Evolutionary conservation across 2,113 vertebrate genomes (phyloP).

Genomic region (Aphyosemion australe): DNA sequence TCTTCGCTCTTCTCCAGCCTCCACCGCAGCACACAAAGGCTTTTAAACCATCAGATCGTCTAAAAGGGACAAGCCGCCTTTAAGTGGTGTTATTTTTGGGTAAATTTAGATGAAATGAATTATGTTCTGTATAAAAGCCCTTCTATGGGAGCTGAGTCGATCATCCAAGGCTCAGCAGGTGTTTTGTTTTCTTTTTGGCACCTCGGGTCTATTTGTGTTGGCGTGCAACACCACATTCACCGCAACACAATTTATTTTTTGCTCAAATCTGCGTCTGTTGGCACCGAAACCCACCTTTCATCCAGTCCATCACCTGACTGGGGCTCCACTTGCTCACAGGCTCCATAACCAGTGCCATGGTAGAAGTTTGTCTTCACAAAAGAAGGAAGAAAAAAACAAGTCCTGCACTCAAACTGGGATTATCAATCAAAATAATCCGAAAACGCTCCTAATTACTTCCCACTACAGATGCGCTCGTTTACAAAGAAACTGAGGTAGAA

Average conservation of each 20-base stretch:
- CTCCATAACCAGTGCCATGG: conserved; percentile 83
- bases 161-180: conserved; percentile 68
- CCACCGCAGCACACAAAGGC: conserved; percentile 54
- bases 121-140: conserved; percentile 8
- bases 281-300: conserved; percentile 75
- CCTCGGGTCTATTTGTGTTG: conserved; percentile 16
- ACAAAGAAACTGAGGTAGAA: conserved; percentile 43
- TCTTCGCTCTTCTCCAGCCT: not conserved
- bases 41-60: conserved; percentile 15
- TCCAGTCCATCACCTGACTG: conserved; percentile 82
- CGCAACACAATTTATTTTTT: not conserved
- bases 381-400: conserved; percentile 37
- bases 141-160: not conserved
- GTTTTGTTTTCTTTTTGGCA: conserved; percentile 51
- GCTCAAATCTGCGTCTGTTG: not conserved
- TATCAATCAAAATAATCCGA: not conserved
- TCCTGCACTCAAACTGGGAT: not conserved
- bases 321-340: conserved; percentile 84
- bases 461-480: conserved; percentile 20
- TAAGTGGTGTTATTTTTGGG: not conserved
- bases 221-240: not conserved
- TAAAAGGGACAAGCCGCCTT: conserved; percentile 20
- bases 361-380: conserved; percentile 79
- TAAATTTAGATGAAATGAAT: not conserved
- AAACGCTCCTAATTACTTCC: conserved; percentile 1